Evolutionary conservation across 1,140 invertebrate genomes (phyloP).

Genomic region (Drosophila sulfurigaster): DNA sequence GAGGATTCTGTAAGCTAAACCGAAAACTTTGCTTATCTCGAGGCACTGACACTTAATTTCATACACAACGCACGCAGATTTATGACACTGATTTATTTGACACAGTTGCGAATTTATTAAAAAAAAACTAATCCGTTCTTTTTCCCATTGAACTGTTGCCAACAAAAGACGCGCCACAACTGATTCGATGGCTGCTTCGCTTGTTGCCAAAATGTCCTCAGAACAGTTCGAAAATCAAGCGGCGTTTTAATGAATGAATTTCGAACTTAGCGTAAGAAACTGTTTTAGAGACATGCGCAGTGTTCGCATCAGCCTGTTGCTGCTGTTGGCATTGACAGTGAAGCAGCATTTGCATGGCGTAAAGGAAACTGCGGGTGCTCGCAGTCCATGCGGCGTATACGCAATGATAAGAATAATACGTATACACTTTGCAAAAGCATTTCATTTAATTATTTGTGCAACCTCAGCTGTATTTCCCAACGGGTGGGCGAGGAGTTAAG

Average conservation of each 20-base stretch:
- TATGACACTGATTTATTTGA: conserved; percentile 79
- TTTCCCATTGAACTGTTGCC: conserved; percentile 36
- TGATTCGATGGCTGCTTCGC: conserved; percentile 26
- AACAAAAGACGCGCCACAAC: conserved; percentile 71
- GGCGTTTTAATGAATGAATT: conserved; percentile 67
- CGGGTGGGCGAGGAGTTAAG: background rate
- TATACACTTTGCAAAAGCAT: conserved; percentile 6
- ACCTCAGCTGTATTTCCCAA: background rate
- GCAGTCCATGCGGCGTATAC: conserved; percentile 32
- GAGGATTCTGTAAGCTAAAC: conserved; percentile 32
- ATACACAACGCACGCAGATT: conserved; percentile 65
- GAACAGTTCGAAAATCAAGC: conserved; percentile 47
- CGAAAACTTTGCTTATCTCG: conserved; percentile 36
- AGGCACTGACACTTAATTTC: conserved; percentile 67
- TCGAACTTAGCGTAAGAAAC: conserved; percentile 25
- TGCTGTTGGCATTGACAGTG: conserved; percentile 29
- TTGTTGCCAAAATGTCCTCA: background rate
- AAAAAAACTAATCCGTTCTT: no score
- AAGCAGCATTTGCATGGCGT: conserved; percentile 27
- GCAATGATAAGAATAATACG: conserved; percentile 14
- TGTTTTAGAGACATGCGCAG: conserved; percentile 55
- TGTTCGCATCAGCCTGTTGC: conserved; percentile 42
- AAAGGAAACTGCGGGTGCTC: conserved; percentile 1
- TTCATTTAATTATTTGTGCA: conserved; percentile 38
- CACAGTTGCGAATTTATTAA: conserved; percentile 31